Evolutionary conservation across 2,888 invertebrate genomes (phyloP).

Genomic region (Chaetoderma sp.): DNA sequence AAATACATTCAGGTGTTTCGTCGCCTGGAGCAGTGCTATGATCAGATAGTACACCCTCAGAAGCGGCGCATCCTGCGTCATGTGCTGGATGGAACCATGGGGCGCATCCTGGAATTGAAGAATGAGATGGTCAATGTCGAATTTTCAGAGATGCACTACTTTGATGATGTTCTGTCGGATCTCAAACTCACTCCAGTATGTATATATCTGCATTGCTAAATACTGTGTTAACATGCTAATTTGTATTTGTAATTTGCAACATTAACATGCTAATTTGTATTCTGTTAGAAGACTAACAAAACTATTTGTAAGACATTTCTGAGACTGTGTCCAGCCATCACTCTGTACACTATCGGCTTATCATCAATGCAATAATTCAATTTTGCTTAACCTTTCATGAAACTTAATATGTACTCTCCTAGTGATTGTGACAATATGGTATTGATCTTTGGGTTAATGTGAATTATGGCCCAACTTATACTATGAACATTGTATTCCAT

Average conservation of each 20-base stretch:
- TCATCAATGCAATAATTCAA: no score
- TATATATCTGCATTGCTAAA: conserved; percentile 19
- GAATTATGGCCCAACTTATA: no score
- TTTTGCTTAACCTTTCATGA: no score
- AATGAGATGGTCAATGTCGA: conserved; percentile 88
- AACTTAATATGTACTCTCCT: no score
- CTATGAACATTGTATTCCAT: no score
- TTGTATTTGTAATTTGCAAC: background rate
- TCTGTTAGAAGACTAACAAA: background rate
- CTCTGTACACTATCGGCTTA: no score
- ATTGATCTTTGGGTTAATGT: no score
- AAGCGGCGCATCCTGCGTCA: conserved; percentile 82
- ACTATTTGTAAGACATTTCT: background rate
- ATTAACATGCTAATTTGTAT: background rate
- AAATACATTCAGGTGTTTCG: conserved; percentile 84
- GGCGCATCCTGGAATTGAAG: conserved; percentile 87
- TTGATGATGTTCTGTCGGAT: conserved; percentile 83
- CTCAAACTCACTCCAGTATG: conserved; percentile 79
- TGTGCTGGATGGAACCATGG: conserved; percentile 75
- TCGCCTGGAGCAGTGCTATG: conserved; percentile 84
- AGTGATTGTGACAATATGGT: no score
- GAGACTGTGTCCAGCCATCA: background rate
- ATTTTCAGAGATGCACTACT: conserved; percentile 87
- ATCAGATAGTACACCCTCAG: conserved; percentile 93
- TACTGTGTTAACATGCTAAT: background rate